Conservation (phyloP, 2,113 vertebrate genomes). For the Leptocoma aspasia region DNA sequence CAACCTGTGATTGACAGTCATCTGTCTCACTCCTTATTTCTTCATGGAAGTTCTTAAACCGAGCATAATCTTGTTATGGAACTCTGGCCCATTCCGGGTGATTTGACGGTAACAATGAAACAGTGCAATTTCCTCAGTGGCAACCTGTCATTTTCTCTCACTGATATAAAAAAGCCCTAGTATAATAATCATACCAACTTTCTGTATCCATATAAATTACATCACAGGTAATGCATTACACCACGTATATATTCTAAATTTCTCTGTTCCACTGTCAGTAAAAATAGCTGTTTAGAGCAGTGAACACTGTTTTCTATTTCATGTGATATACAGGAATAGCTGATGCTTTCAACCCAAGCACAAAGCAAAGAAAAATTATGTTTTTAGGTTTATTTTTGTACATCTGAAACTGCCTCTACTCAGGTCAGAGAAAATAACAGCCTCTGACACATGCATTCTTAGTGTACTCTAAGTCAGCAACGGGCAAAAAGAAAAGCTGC, state of each 20-base stretch:
- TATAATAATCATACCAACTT: not conserved
- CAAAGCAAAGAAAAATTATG: not conserved
- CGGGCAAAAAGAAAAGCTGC: not conserved
- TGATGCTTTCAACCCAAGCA: not conserved
- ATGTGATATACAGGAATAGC: fast-evolving
- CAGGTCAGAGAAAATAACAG: not conserved
- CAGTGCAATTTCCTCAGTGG: not conserved
- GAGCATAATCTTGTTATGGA: not conserved
- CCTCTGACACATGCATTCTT: not conserved
- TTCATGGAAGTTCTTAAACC: not conserved
- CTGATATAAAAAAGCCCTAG: fast-evolving
- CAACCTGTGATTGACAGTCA: not conserved
- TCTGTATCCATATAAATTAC: not conserved
- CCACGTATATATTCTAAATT: not conserved
- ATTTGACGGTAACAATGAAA: not conserved
- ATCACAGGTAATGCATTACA: not conserved
- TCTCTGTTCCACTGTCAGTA: not conserved
- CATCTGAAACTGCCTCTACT: not conserved
- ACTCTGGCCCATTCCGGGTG: not conserved
- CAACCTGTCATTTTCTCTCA: not conserved
- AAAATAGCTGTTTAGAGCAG: not conserved
- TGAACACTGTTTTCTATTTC: not conserved
- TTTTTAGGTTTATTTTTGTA: not conserved
- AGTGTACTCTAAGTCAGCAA: not conserved
- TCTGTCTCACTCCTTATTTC: not conserved